Evolutionary conservation across 1,140 invertebrate genomes (phyloP).

Genomic region (Phymorhynchus buccinoides): DNA sequence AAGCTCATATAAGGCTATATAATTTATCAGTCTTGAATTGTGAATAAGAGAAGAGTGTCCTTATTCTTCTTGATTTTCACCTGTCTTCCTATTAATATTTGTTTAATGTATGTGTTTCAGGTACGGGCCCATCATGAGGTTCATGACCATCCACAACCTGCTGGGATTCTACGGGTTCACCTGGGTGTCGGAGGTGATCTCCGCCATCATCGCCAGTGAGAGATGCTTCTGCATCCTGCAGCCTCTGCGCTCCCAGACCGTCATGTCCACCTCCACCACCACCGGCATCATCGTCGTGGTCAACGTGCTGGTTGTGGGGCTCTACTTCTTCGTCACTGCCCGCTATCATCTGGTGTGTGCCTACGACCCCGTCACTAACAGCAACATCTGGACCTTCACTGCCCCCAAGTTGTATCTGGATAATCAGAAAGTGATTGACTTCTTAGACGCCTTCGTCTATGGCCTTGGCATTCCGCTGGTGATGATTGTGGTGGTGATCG

Average conservation of each 20-base stretch:
- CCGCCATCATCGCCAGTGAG: conserved; percentile 28
- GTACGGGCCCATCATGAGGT: not conserved
- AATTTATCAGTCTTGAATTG: too few relatives aligned
- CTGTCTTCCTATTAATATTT: too few relatives aligned
- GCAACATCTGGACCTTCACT: not conserved
- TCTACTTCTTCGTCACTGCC: conserved; percentile 14
- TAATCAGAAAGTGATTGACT: not conserved
- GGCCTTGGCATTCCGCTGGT: not conserved
- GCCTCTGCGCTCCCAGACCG: conserved; percentile 23
- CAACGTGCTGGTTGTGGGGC: not conserved
- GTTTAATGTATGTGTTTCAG: too few relatives aligned
- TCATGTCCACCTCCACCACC: not conserved
- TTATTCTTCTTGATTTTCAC: too few relatives aligned
- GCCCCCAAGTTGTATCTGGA: not conserved
- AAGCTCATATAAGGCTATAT: too few relatives aligned
- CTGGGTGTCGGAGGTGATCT: not conserved
- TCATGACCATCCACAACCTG: not conserved
- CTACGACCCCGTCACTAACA: not conserved
- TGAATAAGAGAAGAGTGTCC: too few relatives aligned
- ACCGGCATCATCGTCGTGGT: conserved; percentile 2
- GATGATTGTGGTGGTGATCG: not conserved
- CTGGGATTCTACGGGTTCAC: not conserved
- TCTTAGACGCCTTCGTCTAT: not conserved
- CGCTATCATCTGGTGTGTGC: not conserved
- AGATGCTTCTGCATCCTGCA: conserved; percentile 32